Evolutionary conservation across 35 echinoderm and acorn worm species (phyloP), one percentile per base, ranked within the genome.

Genomic region (Hemicentrotus pulcherrimus): DNA sequence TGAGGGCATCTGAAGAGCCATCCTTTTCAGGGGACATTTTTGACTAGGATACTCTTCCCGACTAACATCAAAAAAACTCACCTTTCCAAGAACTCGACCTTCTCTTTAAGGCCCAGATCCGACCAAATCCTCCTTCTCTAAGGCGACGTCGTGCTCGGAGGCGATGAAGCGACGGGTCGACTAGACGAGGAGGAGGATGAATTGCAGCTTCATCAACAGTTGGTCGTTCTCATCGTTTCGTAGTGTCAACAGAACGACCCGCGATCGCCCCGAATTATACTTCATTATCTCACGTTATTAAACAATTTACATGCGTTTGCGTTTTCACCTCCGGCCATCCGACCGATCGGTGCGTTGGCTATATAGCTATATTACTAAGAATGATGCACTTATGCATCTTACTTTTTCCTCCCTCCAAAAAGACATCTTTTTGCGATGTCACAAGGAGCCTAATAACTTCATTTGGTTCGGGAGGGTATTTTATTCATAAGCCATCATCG

Each of bases 221-320:
- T 78, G 65, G 65, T 28, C 65, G 65, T 78, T 18, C 65, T 78
- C 65, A 22, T 78, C 65, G 19, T 7, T 78, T 90, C 88, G 12
- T 90, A 90, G 9, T 47, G 88, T 90, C 88, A 90, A 90, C 88
- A 90, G 14, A 16, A 6, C 88, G 33, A 5, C 88, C 32, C 46
- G 12, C 24, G 32, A 45, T 90, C 88, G 88, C 32, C 88, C 15
- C 32, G 18, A 90, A 90, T 90, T 90, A 90, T 47, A 8, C 88
- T 45, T 47, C 46, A 46, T 90, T 90, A 90, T 47, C 88, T 47
- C 88, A 90, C 88, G 88, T 47, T 90, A 90, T 90, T 90, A 90
- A 90, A 90, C 88, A 90, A 90, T 90, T 90, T 90, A 4, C 19
- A 28, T 78, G 16, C 61, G 22, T 70, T 70, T 70, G n/a, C 88